Evolutionary conservation across 2,888 invertebrate species (phyloP).

Genomic region (Diabrotica balteata): DNA sequence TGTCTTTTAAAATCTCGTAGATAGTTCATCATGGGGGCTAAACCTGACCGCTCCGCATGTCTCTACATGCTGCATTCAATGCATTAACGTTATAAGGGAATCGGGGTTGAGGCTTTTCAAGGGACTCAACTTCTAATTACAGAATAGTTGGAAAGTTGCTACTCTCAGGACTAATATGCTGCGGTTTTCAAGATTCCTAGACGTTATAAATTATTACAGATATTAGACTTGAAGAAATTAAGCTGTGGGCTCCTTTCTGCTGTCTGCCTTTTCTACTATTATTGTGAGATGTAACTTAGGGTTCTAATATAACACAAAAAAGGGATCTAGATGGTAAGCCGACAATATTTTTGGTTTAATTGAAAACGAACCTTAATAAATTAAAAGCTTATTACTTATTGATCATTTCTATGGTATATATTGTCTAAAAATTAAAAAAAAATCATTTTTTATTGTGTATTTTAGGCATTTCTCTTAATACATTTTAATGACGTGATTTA

Average conservation of each 20-base stretch:
- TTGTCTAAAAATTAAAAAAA: too few species aligned
- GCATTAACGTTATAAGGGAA: constrained; percentile 14
- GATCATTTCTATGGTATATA: too few species aligned
- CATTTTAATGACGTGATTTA: too few species aligned
- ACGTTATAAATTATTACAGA: constrained; percentile 18
- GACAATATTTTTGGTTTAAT: too few species aligned
- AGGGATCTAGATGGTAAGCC: too few species aligned
- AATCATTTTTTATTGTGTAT: too few species aligned
- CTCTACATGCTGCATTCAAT: constrained; percentile 13
- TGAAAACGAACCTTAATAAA: too few species aligned
- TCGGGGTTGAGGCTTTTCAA: constrained; percentile 9
- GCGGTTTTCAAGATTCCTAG: constrained; percentile 19
- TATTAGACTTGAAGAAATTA: constrained; percentile 12
- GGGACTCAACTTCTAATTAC: constrained; percentile 23
- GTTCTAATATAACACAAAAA: too few species aligned
- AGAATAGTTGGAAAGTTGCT: constrained; percentile 22
- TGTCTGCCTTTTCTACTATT: neutral
- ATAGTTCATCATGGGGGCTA: constrained; percentile 15
- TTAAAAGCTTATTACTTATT: too few species aligned
- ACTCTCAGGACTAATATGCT: constrained; percentile 16
- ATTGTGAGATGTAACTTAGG: too few species aligned
- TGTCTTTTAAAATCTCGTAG: constrained; percentile 21
- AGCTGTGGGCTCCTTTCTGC: neutral
- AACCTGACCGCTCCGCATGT: constrained; percentile 8
- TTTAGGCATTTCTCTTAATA: too few species aligned